Percentiles rank a stretch among this genome's conserved stretches.
phyloP scores from a whole-genome alignment of 2,113 vertebrate genomes.

The Daphoenositta chrysoptera region DNA sequence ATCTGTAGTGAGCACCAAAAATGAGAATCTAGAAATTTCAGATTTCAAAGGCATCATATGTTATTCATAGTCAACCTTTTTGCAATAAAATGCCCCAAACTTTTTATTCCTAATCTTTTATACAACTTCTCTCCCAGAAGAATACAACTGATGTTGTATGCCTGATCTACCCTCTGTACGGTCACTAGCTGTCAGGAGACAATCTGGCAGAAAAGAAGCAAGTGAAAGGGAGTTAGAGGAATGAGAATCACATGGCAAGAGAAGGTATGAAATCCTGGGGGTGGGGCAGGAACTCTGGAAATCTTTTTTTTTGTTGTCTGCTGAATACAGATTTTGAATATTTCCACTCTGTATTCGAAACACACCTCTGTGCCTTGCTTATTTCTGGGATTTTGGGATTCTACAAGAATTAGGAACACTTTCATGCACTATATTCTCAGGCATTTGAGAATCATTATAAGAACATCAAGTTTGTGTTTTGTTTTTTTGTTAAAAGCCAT shows the following conservation, averaged over 20 bases:
- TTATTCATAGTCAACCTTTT: neutral
- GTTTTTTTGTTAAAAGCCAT: neutral
- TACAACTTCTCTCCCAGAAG: neutral
- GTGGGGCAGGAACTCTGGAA: neutral
- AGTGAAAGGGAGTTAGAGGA: neutral
- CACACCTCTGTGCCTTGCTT: neutral
- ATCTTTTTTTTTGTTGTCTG: neutral
- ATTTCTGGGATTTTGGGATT: neutral
- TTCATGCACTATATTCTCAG: neutral
- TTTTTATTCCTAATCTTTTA: neutral
- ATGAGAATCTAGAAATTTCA: neutral
- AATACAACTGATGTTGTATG: neutral
- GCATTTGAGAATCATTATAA: neutral
- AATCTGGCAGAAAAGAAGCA: neutral
- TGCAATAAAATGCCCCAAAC: neutral
- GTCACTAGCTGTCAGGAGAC: neutral
- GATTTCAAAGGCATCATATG: neutral
- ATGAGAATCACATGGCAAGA: neutral
- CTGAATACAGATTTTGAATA: neutral
- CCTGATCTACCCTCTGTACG: neutral
- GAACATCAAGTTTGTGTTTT: neutral
- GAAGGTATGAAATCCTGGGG: neutral
- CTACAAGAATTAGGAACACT: neutral
- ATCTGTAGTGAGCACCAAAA: neutral
- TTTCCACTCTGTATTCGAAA: neutral